These are phyloP conservation scores for Bagarius yarrelli DNA, from an alignment of 2,113 vertebrate species.

Conservation along the genomic window DNA sequence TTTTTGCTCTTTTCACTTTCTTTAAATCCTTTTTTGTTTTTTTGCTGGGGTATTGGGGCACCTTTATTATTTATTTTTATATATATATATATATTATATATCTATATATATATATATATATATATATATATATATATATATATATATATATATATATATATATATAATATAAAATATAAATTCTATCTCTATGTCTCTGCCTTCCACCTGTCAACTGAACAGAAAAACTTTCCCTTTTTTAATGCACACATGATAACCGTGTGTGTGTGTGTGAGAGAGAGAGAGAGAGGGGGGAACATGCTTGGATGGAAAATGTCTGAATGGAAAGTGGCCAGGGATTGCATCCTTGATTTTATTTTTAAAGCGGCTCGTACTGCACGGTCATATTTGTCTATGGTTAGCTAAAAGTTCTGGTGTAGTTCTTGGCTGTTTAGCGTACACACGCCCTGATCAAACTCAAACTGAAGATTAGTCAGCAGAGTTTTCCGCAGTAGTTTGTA, in stretches of 20 bases:
- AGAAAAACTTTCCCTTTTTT: background rate
- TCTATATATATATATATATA: no score
- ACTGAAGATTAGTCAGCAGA: background rate
- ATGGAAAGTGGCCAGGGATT: slow-evolving; percentile 20
- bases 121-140: no score
- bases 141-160: no score
- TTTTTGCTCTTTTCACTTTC: slow-evolving; percentile 14
- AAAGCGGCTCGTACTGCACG: background rate
- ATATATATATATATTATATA: no score
- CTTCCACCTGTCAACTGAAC: background rate
- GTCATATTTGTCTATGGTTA: slow-evolving; percentile 15
- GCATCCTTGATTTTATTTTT: slow-evolving; percentile 35
- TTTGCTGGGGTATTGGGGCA: fast-evolving
- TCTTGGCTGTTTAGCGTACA: background rate
- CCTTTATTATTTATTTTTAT: background rate
- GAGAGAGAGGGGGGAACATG: background rate
- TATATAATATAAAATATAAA: no score
- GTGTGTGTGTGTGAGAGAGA: background rate
- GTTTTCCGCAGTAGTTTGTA: background rate
- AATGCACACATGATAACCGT: slow-evolving; percentile 20
- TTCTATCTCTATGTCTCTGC: background rate
- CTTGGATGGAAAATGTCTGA: slow-evolving; percentile 9
- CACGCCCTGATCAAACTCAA: background rate
- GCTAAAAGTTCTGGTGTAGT: background rate
- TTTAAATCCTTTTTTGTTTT: background rate